A percentile compares a stretch with the other conserved stretches of the same genome.
Evolutionary conservation across 2,113 vertebrate species (phyloP).

Genomic region (Periophthalmus modestus): DNA sequence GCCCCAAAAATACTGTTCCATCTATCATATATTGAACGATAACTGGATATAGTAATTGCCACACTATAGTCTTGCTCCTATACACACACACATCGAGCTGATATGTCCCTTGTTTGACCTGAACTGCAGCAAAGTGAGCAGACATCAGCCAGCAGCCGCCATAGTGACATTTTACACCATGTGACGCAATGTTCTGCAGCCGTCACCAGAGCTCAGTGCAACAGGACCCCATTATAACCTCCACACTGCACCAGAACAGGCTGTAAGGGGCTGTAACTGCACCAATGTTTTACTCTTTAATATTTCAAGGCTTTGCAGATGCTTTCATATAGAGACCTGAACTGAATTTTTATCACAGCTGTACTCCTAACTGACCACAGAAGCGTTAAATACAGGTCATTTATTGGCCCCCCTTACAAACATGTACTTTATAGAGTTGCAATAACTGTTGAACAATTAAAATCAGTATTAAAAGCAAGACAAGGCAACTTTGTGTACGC

Average conservation of each 20-base stretch:
- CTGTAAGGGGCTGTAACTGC: neutral
- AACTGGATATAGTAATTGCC: no score
- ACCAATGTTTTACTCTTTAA: neutral
- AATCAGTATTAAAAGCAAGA: no score
- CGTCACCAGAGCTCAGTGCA: constrained; percentile 44
- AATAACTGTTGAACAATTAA: neutral
- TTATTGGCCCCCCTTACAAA: neutral
- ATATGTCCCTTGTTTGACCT: constrained; percentile 41
- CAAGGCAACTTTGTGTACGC: no score
- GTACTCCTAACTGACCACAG: neutral
- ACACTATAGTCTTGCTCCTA: neutral
- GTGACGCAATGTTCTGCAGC: constrained; percentile 30
- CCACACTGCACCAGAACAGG: constrained; percentile 14
- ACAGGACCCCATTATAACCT: constrained; percentile 32
- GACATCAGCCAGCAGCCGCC: constrained; percentile 17
- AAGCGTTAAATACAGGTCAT: neutral
- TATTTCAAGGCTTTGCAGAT: constrained; percentile 6
- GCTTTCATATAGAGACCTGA: neutral
- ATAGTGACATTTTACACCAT: constrained; percentile 52
- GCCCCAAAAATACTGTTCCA: neutral
- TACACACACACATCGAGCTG: constrained; percentile 21
- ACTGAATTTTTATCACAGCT: neutral
- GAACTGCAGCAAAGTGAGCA: constrained; percentile 27
- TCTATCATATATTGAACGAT: neutral
- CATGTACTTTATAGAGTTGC: neutral